Evolutionary conservation across 2,888 invertebrate genomes (phyloP), one percentile per base, ranked within the genome.

Genomic region (Vannuccia rotundouncinata): DNA sequence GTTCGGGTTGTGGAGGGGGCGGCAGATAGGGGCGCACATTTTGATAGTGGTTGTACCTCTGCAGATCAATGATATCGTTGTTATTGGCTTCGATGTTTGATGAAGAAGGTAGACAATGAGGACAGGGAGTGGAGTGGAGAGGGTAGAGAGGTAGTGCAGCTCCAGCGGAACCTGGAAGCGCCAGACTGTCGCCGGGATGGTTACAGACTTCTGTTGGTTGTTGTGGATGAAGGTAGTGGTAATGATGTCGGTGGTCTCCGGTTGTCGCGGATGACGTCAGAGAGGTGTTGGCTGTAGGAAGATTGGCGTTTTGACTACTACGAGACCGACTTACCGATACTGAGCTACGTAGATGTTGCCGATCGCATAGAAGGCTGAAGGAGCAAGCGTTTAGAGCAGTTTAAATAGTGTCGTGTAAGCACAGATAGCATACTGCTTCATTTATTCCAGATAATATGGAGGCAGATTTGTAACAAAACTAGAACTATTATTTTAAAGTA

Each of bases 261-360:
- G n/a, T n/a, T n/a, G n/a, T n/a, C n/a, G n/a, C n/a, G n/a, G n/a
- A n/a, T n/a, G n/a, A n/a, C n/a, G n/a, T n/a, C n/a, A n/a, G n/a
- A 27, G 66, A n/a, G 22, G 66, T 22, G 10, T 13, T 5, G 10
- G 45, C 17, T 5, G 10, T 45, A 27, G 10, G 10, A 5, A 27
- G 13, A 27, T 66, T 66, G 5, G 66, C 66, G 66, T 22, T 66
- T 27, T 66, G 66, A 22, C 66, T 66, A 22, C 66, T 66, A 27
- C 66, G 66, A 66, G 66, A 66, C 25, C 66, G 66, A 66, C 66
- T 66, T n/a, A 66, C 66, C 2, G 66, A 5, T 27, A 66, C 66
- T 22, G 66, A 66, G 22, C 66, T 66, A 17, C 66, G 66, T 5
- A 66, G 5, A 66, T 66, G 5, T 5, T 22, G 66, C 25, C 66